Evolutionary conservation across 2,888 invertebrate species (phyloP).

Genomic region (Drosophila melanosoma): DNA sequence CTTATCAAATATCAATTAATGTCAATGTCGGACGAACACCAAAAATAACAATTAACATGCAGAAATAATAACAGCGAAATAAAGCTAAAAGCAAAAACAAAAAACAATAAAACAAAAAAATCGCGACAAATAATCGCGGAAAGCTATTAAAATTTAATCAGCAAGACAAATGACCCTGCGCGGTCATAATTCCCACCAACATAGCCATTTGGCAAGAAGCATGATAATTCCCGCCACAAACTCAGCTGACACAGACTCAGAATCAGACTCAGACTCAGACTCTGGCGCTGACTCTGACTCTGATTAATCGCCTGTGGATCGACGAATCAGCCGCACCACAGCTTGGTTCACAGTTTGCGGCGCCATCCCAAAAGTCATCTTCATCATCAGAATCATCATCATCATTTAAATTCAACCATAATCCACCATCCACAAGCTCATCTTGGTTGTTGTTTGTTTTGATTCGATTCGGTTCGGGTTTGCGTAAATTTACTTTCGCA

Average conservation of each 20-base stretch:
- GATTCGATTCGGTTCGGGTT: constrained; percentile 61
- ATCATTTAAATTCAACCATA: constrained; percentile 19
- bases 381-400: constrained; percentile 10
- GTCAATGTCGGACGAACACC: constrained; percentile 7
- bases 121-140: constrained; percentile 66
- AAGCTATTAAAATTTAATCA: constrained; percentile 79
- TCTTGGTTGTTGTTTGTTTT: constrained; percentile 63
- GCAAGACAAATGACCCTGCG: constrained; percentile 72
- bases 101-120: constrained; percentile 18
- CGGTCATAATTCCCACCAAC: constrained; percentile 75
- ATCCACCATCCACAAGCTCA: constrained; percentile 17
- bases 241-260: not conserved
- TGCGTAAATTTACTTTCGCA: constrained; percentile 40
- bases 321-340: constrained; percentile 23
- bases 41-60: constrained; percentile 59
- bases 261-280: constrained; percentile 25
- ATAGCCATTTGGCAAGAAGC: constrained; percentile 16
- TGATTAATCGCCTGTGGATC: constrained; percentile 66
- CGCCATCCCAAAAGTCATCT: constrained; percentile 42
- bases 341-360: constrained; percentile 57
- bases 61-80: constrained; percentile 41
- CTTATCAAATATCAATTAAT: constrained; percentile 45
- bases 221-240: constrained; percentile 45
- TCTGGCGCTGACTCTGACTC: constrained; percentile 32
- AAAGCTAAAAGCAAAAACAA: not conserved